phyloP scores from a whole-genome alignment of 1,140 invertebrate genomes.

The Sminthurinus signatus region DNA sequence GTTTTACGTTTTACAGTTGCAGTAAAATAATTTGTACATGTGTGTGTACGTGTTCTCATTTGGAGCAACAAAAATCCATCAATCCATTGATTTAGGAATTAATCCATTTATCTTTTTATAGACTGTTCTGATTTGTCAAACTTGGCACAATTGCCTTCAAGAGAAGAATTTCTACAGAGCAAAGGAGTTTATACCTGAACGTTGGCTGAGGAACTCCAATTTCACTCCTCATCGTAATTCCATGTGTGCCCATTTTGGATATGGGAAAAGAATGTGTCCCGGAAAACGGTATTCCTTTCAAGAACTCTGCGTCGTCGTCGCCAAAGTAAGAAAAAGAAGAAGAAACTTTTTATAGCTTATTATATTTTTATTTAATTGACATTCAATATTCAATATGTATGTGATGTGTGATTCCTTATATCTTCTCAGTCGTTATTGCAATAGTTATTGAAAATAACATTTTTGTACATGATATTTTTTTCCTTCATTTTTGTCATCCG shows the following conservation, averaged over 20 bases:
- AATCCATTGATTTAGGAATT: neutral
- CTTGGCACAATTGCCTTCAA: conserved; percentile 68
- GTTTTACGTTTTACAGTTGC: no score
- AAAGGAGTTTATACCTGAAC: conserved; percentile 66
- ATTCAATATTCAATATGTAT: no score
- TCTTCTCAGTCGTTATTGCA: no score
- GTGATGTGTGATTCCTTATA: no score
- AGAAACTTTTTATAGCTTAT: no score
- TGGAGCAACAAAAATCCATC: neutral
- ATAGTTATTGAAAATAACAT: no score
- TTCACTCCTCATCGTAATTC: conserved; percentile 48
- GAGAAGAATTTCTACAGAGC: conserved; percentile 72
- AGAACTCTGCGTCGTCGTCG: conserved; percentile 63
- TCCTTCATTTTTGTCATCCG: no score
- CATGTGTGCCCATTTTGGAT: conserved; percentile 79
- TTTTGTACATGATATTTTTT: no score
- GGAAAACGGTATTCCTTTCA: conserved; percentile 75
- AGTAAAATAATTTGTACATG: no score
- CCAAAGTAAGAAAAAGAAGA: no score
- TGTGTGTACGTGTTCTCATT: no score
- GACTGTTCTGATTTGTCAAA: conserved; percentile 79
- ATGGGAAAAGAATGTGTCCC: conserved; percentile 71
- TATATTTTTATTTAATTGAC: no score
- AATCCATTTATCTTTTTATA: conserved; percentile 47
- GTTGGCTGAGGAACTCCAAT: conserved; percentile 60